phyloP scores from a whole-genome alignment of 1,140 invertebrate genomes.

The Drosophila gunungcola region DNA sequence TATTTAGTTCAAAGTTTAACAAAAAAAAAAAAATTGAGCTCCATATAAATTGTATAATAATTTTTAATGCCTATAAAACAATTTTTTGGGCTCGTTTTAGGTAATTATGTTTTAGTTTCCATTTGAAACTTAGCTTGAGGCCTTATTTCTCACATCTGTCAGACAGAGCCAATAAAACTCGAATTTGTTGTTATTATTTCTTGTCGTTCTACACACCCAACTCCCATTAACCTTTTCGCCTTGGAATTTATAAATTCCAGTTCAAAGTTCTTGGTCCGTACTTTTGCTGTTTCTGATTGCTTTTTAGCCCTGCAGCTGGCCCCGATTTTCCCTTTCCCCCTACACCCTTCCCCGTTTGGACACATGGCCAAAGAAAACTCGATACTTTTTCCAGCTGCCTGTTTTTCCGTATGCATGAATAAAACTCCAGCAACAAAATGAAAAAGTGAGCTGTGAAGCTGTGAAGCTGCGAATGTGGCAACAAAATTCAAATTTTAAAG shows the following conservation, averaged over 20 bases:
- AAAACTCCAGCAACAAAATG: constrained; percentile 21
- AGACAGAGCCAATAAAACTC: not conserved
- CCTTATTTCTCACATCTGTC: not conserved
- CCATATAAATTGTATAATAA: no score
- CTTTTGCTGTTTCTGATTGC: constrained; percentile 55
- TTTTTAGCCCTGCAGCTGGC: constrained; percentile 51
- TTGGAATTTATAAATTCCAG: constrained; percentile 32
- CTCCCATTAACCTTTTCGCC: constrained; percentile 19
- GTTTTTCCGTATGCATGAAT: constrained; percentile 49
- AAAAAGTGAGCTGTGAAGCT: not conserved
- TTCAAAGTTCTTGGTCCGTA: constrained; percentile 36
- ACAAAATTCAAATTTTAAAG: constrained; percentile 43
- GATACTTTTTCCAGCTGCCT: constrained; percentile 45
- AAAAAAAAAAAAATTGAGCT: no score
- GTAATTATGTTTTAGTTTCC: no score
- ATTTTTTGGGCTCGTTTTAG: no score
- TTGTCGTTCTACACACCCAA: not conserved
- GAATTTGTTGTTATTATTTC: constrained; percentile 30
- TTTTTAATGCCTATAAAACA: no score
- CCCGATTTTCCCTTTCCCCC: not conserved
- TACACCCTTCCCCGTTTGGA: no score
- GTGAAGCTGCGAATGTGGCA: constrained; percentile 12
- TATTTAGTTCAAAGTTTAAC: no score
- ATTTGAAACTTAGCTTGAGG: no score
- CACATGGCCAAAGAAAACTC: constrained; percentile 29